A percentile compares a stretch with the other conserved stretches of the same genome.
phyloP scores from a whole-genome alignment of 2,113 vertebrate species.

The Pseudorhombus dupliciocellatus region DNA sequence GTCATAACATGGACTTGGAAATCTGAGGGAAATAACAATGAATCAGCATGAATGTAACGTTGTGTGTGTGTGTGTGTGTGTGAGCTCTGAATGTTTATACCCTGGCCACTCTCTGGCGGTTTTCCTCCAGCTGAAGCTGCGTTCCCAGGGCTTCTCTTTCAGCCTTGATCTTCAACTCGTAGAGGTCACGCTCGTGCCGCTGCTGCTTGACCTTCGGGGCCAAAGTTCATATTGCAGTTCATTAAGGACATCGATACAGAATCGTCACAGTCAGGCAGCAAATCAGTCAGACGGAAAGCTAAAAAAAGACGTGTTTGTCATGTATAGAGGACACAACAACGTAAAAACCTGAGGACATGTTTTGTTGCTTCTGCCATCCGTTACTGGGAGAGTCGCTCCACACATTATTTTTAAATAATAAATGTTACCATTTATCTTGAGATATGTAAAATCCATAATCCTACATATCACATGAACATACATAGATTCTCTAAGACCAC shows the following conservation, averaged over 20 bases:
- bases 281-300: neutral
- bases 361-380: no score
- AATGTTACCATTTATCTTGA: no score
- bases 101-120: slow-evolving; percentile 87
- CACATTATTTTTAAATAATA: no score
- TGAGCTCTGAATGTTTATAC: slow-evolving; percentile 71
- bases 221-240: slow-evolving; percentile 30
- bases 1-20: slow-evolving; percentile 1
- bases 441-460: no score
- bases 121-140: slow-evolving; percentile 89
- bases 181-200: slow-evolving; percentile 88
- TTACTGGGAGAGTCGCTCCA: no score
- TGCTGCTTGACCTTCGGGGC: slow-evolving; percentile 89
- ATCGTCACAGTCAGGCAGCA: slow-evolving; percentile 7
- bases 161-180: slow-evolving; percentile 89
- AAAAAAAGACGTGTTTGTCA: slow-evolving; percentile 14
- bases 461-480: no score
- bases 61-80: neutral
- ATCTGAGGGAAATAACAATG: slow-evolving; percentile 1
- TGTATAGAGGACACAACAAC: neutral
- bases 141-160: slow-evolving; percentile 91
- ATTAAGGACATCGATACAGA: slow-evolving; percentile 18
- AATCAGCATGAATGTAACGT: neutral
- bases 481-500: no score
- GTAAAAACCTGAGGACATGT: neutral